Evolutionary conservation across 1,140 invertebrate genomes (phyloP), one percentile per base, ranked within the genome.

Genomic region (Ptiloglossa arizonensis): DNA sequence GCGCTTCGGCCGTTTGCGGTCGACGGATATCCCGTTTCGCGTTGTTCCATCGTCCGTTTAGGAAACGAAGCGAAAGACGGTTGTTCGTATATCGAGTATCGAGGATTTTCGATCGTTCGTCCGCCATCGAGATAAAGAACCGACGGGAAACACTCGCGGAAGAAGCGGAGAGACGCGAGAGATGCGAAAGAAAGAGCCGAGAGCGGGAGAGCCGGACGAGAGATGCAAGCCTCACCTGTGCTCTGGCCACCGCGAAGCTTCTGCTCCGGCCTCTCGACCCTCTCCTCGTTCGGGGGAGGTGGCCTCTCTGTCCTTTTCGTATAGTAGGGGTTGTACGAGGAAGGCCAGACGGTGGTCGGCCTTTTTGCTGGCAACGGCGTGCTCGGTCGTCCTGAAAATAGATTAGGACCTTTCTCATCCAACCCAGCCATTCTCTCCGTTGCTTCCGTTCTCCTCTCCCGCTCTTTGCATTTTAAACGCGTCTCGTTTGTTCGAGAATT

Each of bases 361-460:
- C 88, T 89, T 88, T 86, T 87, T 79, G 84, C 75, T 82, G 88
- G 91, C 68, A 86, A 80, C 72, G 88, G 83, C 57, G 89, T 92
- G 79, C 87, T 88, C 83, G 90, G 87, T 84, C 86, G 89, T 75
- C 90, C 91, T 92, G 91, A 82, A 92, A 91, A 86, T 87, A 91
- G 79, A 91, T 87, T 86, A 91, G 89, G 87, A 89, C 88, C 87
- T 78, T 86, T 84, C 86, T 90, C 89, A 90, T 90, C 88, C 86
- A 89, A 79, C 80, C 87, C 85, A 88, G 81, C 59, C 70, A 75
- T 41, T 81, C 69, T 84, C 69, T 63, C 62, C 64, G 46, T 60
- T 13, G 27, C 50, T 60, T 57, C 67, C 17, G 38, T 78, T 24
- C 52, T 75, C 70, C 56, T 69, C 9, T 54, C 50, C 11, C 17